These are phyloP conservation scores for Rhabdomys dilectus DNA, from an alignment of 2,113 vertebrate species.

Conservation along the genomic window DNA sequence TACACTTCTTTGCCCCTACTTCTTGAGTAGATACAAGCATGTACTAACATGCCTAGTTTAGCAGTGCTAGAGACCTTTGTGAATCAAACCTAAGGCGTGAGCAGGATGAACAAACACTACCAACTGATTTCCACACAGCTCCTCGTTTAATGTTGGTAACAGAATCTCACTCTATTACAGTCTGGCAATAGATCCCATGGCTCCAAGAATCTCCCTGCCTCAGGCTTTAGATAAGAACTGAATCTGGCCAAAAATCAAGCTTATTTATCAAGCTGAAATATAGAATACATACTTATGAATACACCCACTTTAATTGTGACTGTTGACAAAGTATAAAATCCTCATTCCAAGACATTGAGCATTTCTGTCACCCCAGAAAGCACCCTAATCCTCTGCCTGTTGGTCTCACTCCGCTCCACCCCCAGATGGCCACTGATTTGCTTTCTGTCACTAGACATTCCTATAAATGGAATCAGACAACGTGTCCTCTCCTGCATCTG, in stretches of 20 bases:
- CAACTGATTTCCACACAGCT: not conserved
- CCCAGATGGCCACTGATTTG: not conserved
- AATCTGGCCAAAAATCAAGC: not conserved
- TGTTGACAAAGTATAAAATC: not conserved
- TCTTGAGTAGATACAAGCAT: not conserved
- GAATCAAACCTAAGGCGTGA: too few relatives aligned
- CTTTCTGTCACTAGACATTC: not conserved
- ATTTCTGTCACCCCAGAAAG: not conserved
- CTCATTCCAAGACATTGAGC: not conserved
- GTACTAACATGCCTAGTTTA: not conserved
- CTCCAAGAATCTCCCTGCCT: not conserved
- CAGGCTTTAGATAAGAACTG: not conserved
- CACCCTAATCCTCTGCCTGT: not conserved
- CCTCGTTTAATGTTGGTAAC: not conserved
- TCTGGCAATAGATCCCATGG: not conserved
- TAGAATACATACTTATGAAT: not conserved
- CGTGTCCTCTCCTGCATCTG: slow-evolving; percentile 19
- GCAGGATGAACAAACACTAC: not conserved
- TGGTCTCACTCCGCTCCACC: not conserved
- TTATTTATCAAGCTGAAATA: not conserved
- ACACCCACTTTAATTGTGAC: not conserved
- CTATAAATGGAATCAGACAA: slow-evolving; percentile 20
- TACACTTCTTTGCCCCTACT: not conserved
- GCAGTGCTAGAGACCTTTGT: not conserved
- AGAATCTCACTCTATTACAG: not conserved